phyloP scores from a whole-genome alignment of 2,797 vertebrate species.

The Tadarida brasiliensis region DNA sequence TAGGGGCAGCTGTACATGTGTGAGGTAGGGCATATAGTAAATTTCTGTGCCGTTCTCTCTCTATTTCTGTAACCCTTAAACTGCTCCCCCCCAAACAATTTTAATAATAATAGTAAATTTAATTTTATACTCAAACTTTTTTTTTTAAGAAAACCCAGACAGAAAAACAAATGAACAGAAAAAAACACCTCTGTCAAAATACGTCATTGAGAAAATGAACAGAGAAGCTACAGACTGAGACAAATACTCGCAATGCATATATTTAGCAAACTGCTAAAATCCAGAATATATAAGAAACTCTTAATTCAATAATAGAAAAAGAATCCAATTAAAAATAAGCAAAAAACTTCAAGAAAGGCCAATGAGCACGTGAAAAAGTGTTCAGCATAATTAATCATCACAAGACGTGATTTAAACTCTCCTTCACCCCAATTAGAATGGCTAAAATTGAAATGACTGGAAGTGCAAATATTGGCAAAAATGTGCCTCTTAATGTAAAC shows the following conservation, averaged over 20 bases:
- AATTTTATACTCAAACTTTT: not conserved
- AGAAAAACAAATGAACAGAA: not conserved
- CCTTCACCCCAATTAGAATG: not conserved
- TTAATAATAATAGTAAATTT: not conserved
- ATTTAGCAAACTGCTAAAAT: not conserved
- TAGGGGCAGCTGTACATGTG: not conserved
- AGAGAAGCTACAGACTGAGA: not conserved
- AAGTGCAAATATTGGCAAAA: not conserved
- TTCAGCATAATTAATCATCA: conserved; percentile 9
- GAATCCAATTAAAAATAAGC: not conserved
- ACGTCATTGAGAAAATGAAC: not conserved
- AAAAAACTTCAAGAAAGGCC: not conserved
- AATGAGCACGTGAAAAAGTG: not conserved
- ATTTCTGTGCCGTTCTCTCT: not conserved
- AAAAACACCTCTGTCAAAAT: not conserved
- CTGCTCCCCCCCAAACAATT: not conserved
- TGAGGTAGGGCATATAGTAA: not conserved
- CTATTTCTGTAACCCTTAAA: not conserved
- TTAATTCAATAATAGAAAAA: not conserved
- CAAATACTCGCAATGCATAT: not conserved
- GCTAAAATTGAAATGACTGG: not conserved
- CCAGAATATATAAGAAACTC: not conserved
- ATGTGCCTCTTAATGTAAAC: not conserved
- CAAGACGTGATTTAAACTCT: not conserved
- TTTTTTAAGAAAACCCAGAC: not conserved